Evolutionary conservation across 2,797 vertebrate species (phyloP), one percentile per base, ranked within the genome.

Genomic region (Dallia pectoralis): DNA sequence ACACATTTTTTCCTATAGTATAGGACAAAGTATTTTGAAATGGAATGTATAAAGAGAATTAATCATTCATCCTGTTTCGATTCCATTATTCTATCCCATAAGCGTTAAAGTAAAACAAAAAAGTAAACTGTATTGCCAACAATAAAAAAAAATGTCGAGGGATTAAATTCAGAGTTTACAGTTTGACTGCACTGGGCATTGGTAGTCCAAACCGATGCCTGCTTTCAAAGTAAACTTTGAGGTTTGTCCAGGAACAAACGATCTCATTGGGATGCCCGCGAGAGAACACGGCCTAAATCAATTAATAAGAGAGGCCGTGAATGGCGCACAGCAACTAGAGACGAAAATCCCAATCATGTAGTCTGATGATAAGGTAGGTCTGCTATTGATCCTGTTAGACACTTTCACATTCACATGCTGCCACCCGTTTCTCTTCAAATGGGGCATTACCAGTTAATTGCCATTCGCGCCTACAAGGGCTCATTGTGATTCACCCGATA

Each of bases 311-410:
- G 51, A 68, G 29, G 56, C 59, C 19, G 40, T 75, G 59, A 80
- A 68, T 79, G 73, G 70, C 49, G 40, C 75, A 49, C 30, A 3
- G 4, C 63, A 76, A 71, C 59, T 44, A 22, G 40, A 77, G 70
- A 49, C 69, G 62, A 78, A 74, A 81, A 80, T 78, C 77, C 70
- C 73, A 81, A 84, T 83, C 74, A 76, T 69, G 81, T 77, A 61
- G 72, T 80, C 74, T 80, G 79, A 81, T 79, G 78, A 85, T 77
- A 74, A 79, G 66, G 64, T 51, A 29, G 74, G 69, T 75, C 82
- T n/a, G 7, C 65, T 69, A 88, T 86, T 79, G 87, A 86, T 88
- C 82, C 76, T 71, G 62, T 75, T 19, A 79, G 81, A 19, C 75
- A 62, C 69, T 69, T 81, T 84, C 77, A 67, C 66, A 62, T 76